Evolutionary conservation across 53 echinoderm and acorn worm species (phyloP), one percentile per base, ranked within the genome.

Genomic region (Echinarachnius parma): DNA sequence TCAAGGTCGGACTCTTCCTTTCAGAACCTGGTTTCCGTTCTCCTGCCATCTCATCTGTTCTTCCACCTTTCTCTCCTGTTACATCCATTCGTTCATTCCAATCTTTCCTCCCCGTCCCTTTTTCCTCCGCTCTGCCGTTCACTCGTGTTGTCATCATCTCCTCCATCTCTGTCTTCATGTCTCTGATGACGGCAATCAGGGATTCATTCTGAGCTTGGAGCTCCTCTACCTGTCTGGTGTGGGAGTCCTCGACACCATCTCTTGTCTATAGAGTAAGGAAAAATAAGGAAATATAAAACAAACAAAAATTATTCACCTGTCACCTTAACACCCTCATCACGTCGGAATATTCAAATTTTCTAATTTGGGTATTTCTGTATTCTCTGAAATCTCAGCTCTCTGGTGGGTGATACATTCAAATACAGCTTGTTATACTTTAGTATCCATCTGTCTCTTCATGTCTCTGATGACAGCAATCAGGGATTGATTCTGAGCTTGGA

Each of bases 91-190:
- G 42, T 35, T 68, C 31, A 31, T 33, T 59, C 21, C 3, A 8
- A 20, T 18, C 8, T 31, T 18, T 59, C 46, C 46, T 54, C 67
- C 5, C 49, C 29, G 52, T 18, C 74, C 22, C 5, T 61, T 64
- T 47, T 48, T 53, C 47, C 75, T 19, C 33, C 59, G 31, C 21
- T 2, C 11, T 31, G 32, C 8, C 20, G 32, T 59, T 59, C 18
- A 31, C 31, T 59, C 59, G 31, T 21, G 29, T 36, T 20, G 50
- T n/a, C n/a, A n/a, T 79, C 30, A 50, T 33, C 28, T 36, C 53
- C 37, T 94, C 90, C 89, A 90, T 90, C 84, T 94, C 94, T 53
- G 77, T 78, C 78, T 89, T 80, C 94, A 94, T 94, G 39, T 72
- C 61, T 11, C 76, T 80, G 46, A 94, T 87, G 48, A 90, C 94